A percentile compares a stretch with the other conserved stretches of the same genome.
Conservation (phyloP, 2,113 vertebrate species). For the Datnioides undecimradiatus region DNA sequence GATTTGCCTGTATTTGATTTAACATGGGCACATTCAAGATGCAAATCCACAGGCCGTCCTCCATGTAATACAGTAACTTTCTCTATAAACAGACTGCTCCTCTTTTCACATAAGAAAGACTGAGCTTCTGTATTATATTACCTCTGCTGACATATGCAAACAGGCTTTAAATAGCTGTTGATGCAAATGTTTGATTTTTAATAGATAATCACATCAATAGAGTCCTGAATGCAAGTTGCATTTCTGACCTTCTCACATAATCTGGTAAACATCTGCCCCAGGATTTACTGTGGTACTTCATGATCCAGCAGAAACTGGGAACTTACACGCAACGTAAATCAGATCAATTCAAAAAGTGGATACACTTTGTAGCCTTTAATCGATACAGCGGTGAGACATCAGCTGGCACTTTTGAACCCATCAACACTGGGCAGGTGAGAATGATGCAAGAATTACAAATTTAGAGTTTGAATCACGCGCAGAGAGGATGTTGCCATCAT, state of each 20-base stretch:
- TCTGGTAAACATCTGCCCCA: conserved; percentile 28
- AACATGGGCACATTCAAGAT: not conserved
- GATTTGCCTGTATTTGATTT: not conserved
- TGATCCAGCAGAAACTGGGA: conserved; percentile 29
- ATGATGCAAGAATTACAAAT: not conserved
- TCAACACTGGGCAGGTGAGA: conserved; percentile 7
- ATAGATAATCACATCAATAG: not conserved
- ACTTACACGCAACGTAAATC: conserved; percentile 11
- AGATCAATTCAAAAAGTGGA: not conserved
- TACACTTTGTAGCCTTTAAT: conserved; percentile 1
- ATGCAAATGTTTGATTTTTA: not conserved
- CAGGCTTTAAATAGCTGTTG: not conserved
- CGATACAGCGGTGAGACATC: not conserved
- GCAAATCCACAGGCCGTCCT: not conserved
- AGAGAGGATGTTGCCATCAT: conserved; percentile 46
- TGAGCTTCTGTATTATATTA: too few species aligned
- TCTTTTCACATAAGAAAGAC: not conserved
- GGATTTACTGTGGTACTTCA: conserved; percentile 47
- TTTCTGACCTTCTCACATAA: not conserved
- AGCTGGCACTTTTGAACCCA: not conserved
- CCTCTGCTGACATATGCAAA: not conserved
- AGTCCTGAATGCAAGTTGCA: not conserved
- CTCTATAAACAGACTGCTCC: not conserved
- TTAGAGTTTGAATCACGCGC: not conserved
- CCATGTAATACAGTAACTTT: not conserved